phyloP scores from a whole-genome alignment of 2,113 vertebrate genomes.

The Neofelis nebulosa region DNA sequence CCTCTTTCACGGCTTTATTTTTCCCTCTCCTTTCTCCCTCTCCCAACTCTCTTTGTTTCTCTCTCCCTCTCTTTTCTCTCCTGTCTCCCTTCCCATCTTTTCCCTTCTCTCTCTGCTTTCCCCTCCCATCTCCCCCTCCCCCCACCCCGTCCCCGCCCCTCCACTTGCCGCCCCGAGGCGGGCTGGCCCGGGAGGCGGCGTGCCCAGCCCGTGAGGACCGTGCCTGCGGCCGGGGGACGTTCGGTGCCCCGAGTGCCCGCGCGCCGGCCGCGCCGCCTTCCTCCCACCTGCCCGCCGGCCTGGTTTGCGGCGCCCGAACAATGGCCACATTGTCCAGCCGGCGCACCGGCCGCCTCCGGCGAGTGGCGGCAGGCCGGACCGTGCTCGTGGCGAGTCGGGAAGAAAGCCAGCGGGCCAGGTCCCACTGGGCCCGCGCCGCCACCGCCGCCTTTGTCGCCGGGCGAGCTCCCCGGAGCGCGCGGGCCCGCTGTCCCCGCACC shows the following conservation, averaged over 20 bases:
- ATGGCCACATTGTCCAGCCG: slow-evolving; percentile 60
- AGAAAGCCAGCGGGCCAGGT: slow-evolving; percentile 31
- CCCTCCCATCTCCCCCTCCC: no score
- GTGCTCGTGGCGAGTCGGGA: slow-evolving; percentile 52
- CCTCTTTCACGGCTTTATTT: neutral
- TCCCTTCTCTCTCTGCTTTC: neutral
- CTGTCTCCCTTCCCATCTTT: neutral
- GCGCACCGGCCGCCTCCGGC: neutral
- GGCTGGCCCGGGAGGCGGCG: neutral
- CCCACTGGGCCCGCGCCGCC: neutral
- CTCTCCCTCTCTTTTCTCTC: neutral
- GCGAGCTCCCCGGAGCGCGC: neutral
- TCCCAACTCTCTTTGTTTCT: neutral
- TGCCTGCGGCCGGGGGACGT: neutral
- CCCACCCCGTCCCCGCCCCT: neutral
- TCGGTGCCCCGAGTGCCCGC: neutral
- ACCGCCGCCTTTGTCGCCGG: neutral
- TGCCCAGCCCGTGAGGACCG: neutral
- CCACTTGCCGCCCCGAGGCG: neutral
- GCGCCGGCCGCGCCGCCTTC: neutral
- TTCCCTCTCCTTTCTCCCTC: neutral
- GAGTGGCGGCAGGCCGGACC: slow-evolving; percentile 39
- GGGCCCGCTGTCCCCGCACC: neutral
- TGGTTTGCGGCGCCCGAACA: slow-evolving; percentile 51
- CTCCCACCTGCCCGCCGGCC: slow-evolving; percentile 71